Base-by-base conservation (phyloP, 2,888 invertebrate genomes). In the Mycalesis mineus region DNA sequence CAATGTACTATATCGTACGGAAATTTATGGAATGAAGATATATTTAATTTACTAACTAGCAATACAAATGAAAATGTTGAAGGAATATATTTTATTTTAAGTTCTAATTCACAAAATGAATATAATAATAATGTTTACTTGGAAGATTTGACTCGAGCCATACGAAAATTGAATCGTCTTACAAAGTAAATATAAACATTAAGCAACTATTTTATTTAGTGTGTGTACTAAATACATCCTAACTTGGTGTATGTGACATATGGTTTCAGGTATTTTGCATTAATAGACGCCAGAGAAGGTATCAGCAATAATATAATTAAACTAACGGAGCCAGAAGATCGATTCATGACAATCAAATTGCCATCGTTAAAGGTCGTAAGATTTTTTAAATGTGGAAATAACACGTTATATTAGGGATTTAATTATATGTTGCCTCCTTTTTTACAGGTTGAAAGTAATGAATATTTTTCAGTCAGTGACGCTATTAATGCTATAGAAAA, bases 251-350 rank as follows among this genome's bases (percentile, higher is more conserved):
- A 22, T 22, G 22, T 22, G 22, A 29, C 22, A 44, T 48, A 14
- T 29, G 17, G 22, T 58, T 58, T 17, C 40, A 61, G 61, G 37
- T 40, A 56, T 49, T 53, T 59, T 42, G 56, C 61, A 17, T 13
- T 61, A 36, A 48, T 61, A 22, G 39, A 36, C 11, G 15, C 37
- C 28, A 49, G 40, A 1, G 44, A 49, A 13, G 15, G 49, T 15
- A 28, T 7, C 3, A 50, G 39, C 40, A 22, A 22, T 5, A 8
- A 28, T n/a, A 36, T 17, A n/a, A 36, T 14, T n/a, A 15, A 11
- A 2, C 9, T 49, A 9, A 22, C 33, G 5, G 49, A 53, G 45
- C n/a, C 36, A 37, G 33, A 50, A n/a, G 41, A 36, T 2, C 15
- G 37, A 3, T 4, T 60, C 2, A 53, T 48, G 22, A 49, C 39